phyloP scores from a whole-genome alignment of 2,797 vertebrate genomes.

The Poeciliopsis infans region DNA sequence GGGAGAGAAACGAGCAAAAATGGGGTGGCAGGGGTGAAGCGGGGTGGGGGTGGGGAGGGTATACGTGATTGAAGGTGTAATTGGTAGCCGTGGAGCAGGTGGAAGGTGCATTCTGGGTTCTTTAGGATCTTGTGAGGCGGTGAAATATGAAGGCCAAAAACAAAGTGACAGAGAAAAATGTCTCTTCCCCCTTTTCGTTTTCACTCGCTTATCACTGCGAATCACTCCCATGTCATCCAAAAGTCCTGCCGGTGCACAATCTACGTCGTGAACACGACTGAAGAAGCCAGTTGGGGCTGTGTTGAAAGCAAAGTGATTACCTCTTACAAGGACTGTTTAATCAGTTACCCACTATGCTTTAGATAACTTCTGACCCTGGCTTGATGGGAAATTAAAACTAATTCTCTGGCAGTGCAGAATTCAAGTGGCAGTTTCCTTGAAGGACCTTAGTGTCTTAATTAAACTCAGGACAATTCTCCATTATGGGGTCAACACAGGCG shows the following conservation, averaged over 20 bases:
- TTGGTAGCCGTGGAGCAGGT: conserved; percentile 27
- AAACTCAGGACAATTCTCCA: conserved; percentile 43
- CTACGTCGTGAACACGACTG: conserved; percentile 24
- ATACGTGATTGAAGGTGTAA: conserved; percentile 61
- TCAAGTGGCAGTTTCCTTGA: conserved; percentile 61
- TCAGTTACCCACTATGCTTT: conserved; percentile 65
- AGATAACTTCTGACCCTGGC: conserved; percentile 70
- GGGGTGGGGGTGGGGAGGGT: too few species aligned
- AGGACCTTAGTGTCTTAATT: conserved; percentile 69
- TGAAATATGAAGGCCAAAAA: conserved; percentile 69
- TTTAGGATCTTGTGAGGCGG: conserved; percentile 11
- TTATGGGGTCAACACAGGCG: conserved; percentile 42
- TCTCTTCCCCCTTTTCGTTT: conserved; percentile 14
- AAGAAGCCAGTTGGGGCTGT: conserved; percentile 26
- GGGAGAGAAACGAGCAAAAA: conserved; percentile 2
- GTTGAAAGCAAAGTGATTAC: conserved; percentile 65
- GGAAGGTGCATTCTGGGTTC: conserved; percentile 26
- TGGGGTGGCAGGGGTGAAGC: background rate
- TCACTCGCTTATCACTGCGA: conserved; percentile 47
- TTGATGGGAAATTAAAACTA: conserved; percentile 69
- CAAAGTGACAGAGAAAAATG: conserved; percentile 69
- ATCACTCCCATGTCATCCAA: conserved; percentile 45
- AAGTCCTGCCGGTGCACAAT: conserved; percentile 20
- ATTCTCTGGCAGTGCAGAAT: conserved; percentile 49
- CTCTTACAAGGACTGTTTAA: conserved; percentile 63